Evolutionary conservation across 2,888 invertebrate genomes (phyloP).

Genomic region (Polyommatus iphigenia): DNA sequence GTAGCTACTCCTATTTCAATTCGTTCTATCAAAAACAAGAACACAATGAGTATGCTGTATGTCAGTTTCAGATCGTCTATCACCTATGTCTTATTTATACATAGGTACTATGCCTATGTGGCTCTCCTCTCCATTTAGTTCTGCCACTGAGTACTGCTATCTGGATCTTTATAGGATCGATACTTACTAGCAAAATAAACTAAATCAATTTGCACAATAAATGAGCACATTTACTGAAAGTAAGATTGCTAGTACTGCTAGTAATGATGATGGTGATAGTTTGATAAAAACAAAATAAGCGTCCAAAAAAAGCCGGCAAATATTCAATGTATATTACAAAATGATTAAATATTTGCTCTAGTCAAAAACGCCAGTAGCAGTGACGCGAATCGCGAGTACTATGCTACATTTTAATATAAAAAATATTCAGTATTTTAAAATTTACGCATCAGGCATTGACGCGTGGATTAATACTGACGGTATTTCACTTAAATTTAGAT

Average conservation of each 20-base stretch:
- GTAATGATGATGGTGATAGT: neutral
- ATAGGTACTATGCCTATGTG: neutral
- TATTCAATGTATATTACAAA: slow-evolving; percentile 49
- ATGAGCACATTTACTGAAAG: neutral
- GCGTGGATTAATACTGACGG: neutral
- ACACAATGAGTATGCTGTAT: too few relatives aligned
- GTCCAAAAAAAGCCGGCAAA: slow-evolving; percentile 47
- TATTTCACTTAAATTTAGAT: neutral
- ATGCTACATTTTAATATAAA: neutral
- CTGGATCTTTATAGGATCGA: neutral
- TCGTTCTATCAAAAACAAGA: too few relatives aligned
- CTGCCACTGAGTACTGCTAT: neutral
- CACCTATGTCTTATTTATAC: too few relatives aligned
- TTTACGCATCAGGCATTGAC: neutral
- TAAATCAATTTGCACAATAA: neutral
- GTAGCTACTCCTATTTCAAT: too few relatives aligned
- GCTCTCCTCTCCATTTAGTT: neutral
- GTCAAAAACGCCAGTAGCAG: slow-evolving; percentile 7
- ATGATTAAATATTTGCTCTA: slow-evolving; percentile 13
- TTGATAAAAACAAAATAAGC: slow-evolving; percentile 29
- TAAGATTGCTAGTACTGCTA: neutral
- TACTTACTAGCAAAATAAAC: neutral
- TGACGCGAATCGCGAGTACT: neutral
- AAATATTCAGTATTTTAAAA: neutral
- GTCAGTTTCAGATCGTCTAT: too few relatives aligned